Evolutionary conservation across 2,888 invertebrate species (phyloP), one percentile per base, ranked within the genome.

Genomic region (Drosophila setosimentum): DNA sequence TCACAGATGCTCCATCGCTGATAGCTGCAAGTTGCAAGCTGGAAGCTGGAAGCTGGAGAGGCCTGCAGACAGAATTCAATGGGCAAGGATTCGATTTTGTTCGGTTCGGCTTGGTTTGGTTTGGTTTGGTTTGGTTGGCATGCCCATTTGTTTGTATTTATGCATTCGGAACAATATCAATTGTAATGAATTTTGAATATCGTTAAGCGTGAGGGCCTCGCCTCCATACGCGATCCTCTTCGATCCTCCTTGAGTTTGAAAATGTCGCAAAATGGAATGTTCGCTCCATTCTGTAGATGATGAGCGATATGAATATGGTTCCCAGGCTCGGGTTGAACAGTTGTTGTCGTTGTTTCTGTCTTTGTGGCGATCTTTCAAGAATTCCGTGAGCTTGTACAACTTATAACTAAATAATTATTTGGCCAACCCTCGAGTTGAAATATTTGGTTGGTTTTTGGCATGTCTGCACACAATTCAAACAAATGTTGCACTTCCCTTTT

Each of bases 171-270:
- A 91, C 91, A 91, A 92, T 92, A 91, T 91, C 91, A 92, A 91
- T 91, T 92, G 92, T 91, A 91, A 91, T 92, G 91, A 92, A 92
- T 91, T 91, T 92, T 92, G 88, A 92, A 92, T 92, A 91, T 91
- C 92, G 92, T 92, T 91, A 86, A 91, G 86, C 76, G 79, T 82
- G 90, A 84, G 82, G 69, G 29, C 37, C 37, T 55, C 73, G 55
- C 35, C 67, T 50, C 68, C 29, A 45, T 42, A 30, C 50, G 45
- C 68, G 67, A 62, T 67, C 37, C 62, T 45, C 55, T 32, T 11
- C 62, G 57, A 76, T 57, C 65, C 57, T 45, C 45, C 24, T 45
- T 24, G 16, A 45, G 45, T 16, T 45, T 63, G 51, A 80, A 84
- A 85, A 80, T 87, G 85, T 90, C 83, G 88, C 89, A 86, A 87